These are phyloP conservation scores for cattle (Bos taurus) DNA, from an alignment of 2,113 vertebrate genomes.

Conservation along the genomic window ARS-UCD2.0 NC_037346.1:26212501-26213000, in stretches of 20 bases:
- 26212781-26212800: background rate
- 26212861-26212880: background rate
- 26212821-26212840: background rate
- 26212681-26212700: background rate
- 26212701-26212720: background rate
- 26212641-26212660: background rate
- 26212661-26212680: constrained; percentile 30
- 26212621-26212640: background rate
- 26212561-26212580: background rate
- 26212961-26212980: background rate
- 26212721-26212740: background rate
- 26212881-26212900: background rate
- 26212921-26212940: constrained; percentile 4
- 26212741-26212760: background rate
- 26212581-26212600: background rate
- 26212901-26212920: background rate
- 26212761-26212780: background rate
- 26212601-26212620: background rate
- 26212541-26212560: background rate
- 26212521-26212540: background rate
- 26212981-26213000: background rate
- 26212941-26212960: background rate
- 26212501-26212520: background rate
- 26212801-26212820: background rate
- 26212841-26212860: background rate